Percentiles rank a stretch among this genome's conserved stretches.
phyloP scores from a whole-genome alignment of 2,113 vertebrate species.

The Salvelinus alpinus region DNA sequence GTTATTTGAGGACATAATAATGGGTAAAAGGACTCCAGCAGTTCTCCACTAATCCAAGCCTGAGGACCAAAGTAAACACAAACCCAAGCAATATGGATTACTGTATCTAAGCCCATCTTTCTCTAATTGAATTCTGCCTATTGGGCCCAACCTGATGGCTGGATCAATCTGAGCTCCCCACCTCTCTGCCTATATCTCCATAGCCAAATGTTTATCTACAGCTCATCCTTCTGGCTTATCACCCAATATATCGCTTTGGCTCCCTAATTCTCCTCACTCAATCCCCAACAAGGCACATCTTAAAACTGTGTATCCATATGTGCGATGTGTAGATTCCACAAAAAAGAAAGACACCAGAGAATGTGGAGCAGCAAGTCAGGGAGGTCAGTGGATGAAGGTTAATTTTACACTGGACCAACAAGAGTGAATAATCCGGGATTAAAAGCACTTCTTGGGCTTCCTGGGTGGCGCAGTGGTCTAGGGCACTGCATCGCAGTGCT shows the following conservation, averaged over 20 bases:
- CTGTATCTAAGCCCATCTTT: conserved; percentile 24
- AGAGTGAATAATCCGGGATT: no score
- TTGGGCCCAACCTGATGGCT: conserved; percentile 28
- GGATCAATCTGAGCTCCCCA: conserved; percentile 34
- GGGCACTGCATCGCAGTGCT: no score
- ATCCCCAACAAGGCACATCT: not conserved
- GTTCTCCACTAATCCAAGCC: conserved; percentile 25
- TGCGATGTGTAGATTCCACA: not conserved
- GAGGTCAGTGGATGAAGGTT: no score
- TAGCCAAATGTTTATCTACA: conserved; percentile 20
- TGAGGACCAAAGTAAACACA: conserved; percentile 27
- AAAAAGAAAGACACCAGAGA: no score
- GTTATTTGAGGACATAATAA: conserved; percentile 31
- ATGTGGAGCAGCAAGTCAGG: no score
- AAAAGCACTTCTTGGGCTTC: no score
- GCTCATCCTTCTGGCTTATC: conserved; percentile 21
- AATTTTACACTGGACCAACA: no score
- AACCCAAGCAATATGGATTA: conserved; percentile 29
- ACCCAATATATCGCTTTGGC: conserved; percentile 11
- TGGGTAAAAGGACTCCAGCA: conserved; percentile 12
- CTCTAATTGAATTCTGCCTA: conserved; percentile 39
- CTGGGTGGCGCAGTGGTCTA: no score
- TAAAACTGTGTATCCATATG: conserved; percentile 27
- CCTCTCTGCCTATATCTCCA: conserved; percentile 20
- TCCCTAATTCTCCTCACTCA: conserved; percentile 1